Evolutionary conservation across 1,140 invertebrate genomes (phyloP).

Genomic region (Drosophila varians): DNA sequence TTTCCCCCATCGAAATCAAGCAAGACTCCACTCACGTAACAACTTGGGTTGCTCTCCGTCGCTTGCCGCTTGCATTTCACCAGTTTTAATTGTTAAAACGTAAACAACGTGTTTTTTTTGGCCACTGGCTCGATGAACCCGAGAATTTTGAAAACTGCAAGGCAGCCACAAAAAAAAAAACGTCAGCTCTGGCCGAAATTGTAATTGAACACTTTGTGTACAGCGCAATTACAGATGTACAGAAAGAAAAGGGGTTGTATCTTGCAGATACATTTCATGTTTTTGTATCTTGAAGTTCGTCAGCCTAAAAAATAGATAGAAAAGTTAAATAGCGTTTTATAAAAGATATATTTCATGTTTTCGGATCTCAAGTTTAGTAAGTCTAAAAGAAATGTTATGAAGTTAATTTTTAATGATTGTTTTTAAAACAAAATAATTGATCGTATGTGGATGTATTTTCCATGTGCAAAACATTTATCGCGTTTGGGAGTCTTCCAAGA

Average conservation of each 20-base stretch:
- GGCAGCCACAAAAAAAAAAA: constrained; percentile 44
- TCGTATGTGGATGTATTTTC: constrained; percentile 3
- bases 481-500: constrained; percentile 61
- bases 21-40: constrained; percentile 38
- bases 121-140: constrained; percentile 46
- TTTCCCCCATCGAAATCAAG: constrained; percentile 27
- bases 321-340: too few species aligned
- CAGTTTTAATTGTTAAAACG: constrained; percentile 66
- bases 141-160: constrained; percentile 59
- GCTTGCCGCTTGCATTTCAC: constrained; percentile 41
- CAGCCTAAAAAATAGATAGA: neutral
- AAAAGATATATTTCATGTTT: neutral
- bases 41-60: neutral
- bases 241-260: constrained; percentile 7
- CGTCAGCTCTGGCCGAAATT: constrained; percentile 47
- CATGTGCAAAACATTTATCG: constrained; percentile 46
- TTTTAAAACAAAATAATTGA: neutral
- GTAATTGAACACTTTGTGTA: constrained; percentile 48
- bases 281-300: neutral
- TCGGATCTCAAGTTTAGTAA: neutral
- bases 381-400: neutral
- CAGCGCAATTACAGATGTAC: constrained; percentile 48
- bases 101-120: constrained; percentile 72
- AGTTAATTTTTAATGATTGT: neutral
- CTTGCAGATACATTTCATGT: neutral